Evolutionary conservation across 2,888 invertebrate species (phyloP), one percentile per base, ranked within the genome.

Genomic region (Diabrotica balteata): DNA sequence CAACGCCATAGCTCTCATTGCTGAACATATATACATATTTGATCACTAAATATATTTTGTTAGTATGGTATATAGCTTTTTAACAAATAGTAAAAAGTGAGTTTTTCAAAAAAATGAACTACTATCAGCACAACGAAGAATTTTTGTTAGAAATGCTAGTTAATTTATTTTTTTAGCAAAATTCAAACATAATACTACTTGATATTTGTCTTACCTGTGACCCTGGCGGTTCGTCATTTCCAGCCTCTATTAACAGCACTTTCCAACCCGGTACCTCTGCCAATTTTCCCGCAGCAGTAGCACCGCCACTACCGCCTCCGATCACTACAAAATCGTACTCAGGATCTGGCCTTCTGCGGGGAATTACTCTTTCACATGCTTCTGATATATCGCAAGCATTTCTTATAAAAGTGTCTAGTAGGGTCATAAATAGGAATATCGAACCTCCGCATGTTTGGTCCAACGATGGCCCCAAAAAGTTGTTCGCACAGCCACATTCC

Each of bases 161-260:
- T 17, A 17, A 1, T 17, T 1, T 17, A 17, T 17, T 17, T 17
- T n/a, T 17, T 17, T 17, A 17, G 1, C 17, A 4, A 32, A 32
- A 32, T 32, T 32, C 4, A 32, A 32, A 5, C 32, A 1, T 17
- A 32, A 4, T 32, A 32, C 32, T 32, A 32, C 32, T 32, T 32
- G 32, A 32, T 32, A 32, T 32, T 32, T 32, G 32, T 2, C 32
- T 32, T 32, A 76, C 76, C 74, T 84, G 83, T 0, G 90, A 85
- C 51, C 87, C 88, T 0, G 87, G 87, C 0, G 91, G 91, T 80
- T 91, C 91, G 76, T 91, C 91, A 0, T 88, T 90, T 0, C 92
- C 92, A 0, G 91, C 91, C 84, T 92, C 92, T 70, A 92, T 80
- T 8, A 92, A 81, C 43, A 92, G 78, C n/a, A 92, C 90, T 84